Percentiles rank a stretch among this genome's conserved stretches.
Conservation (phyloP, 2,797 vertebrate genomes). For the Microhierax caerulescens region DNA sequence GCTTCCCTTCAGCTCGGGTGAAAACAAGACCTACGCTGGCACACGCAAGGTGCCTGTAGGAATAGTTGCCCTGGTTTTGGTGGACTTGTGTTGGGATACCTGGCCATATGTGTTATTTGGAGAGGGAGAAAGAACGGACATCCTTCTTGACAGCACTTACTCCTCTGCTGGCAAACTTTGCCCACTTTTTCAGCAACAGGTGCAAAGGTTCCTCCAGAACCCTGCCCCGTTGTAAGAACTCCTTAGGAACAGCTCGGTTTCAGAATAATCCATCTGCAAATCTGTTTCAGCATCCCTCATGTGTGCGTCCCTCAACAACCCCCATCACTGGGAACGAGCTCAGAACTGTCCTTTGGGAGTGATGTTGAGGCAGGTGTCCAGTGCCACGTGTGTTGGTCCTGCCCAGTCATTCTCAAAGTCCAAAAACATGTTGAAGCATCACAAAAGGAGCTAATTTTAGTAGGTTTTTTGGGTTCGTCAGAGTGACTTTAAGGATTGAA, state of each 20-base stretch:
- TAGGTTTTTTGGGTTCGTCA: neutral
- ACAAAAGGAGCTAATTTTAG: neutral
- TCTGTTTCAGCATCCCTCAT: neutral
- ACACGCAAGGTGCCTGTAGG: neutral
- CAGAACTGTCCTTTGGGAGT: neutral
- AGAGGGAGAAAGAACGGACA: neutral
- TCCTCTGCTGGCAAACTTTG: neutral
- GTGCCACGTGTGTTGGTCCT: fast-evolving
- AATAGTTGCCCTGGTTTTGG: neutral
- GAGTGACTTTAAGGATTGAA: neutral
- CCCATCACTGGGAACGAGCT: neutral
- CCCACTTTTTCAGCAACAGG: neutral
- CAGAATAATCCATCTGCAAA: neutral
- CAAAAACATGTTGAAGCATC: fast-evolving
- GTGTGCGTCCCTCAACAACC: neutral
- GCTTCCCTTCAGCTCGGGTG: neutral
- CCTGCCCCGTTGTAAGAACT: neutral
- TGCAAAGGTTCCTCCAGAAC: neutral
- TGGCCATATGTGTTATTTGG: neutral
- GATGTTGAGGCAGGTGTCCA: neutral
- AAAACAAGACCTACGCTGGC: fast-evolving
- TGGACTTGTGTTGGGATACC: neutral
- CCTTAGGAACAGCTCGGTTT: neutral
- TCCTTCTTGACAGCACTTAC: neutral
- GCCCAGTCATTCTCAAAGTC: neutral